A percentile compares a stretch with the other conserved stretches of the same genome.
Conservation (phyloP, 2,113 vertebrate species). For the Brachypteracias leptosomus region DNA sequence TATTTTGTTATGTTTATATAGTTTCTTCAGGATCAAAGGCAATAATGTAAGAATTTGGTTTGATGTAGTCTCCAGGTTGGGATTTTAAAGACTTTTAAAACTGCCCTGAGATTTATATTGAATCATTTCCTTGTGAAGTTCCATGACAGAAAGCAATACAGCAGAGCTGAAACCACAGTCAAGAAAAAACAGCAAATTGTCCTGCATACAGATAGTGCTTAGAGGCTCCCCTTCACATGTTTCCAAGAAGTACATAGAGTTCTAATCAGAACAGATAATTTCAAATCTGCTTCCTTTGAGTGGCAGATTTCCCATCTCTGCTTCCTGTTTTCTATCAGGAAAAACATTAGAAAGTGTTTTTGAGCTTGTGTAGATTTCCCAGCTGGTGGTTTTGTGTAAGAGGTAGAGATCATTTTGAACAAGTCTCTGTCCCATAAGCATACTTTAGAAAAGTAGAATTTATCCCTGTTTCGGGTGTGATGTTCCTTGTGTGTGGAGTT, state of each 20-base stretch:
- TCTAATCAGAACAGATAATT: constrained; percentile 6
- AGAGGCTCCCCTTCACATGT: not conserved
- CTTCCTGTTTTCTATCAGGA: not conserved
- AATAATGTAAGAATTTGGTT: not conserved
- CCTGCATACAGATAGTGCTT: not conserved
- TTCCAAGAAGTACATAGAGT: not conserved
- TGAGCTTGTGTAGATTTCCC: not conserved
- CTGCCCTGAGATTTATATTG: constrained; percentile 9
- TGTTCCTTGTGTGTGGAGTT: not conserved
- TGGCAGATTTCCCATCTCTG: constrained; percentile 19
- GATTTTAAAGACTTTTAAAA: constrained; percentile 45
- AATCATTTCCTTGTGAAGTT: not conserved
- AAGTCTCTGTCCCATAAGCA: not conserved
- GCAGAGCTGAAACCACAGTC: not conserved
- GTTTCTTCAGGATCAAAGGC: not conserved
- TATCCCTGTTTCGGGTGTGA: not conserved
- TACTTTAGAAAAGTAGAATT: not conserved
- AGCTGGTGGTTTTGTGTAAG: not conserved
- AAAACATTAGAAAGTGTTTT: not conserved
- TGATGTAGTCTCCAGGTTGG: not conserved
- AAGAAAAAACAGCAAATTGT: not conserved
- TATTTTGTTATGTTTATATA: not conserved
- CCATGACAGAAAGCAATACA: not conserved
- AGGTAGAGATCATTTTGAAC: not conserved
- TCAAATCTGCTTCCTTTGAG: constrained; percentile 1